Percentiles rank a stretch among this genome's conserved stretches.
phyloP scores from a whole-genome alignment of 1,140 invertebrate genomes.

The Cyrtorhinus lividipennis region DNA sequence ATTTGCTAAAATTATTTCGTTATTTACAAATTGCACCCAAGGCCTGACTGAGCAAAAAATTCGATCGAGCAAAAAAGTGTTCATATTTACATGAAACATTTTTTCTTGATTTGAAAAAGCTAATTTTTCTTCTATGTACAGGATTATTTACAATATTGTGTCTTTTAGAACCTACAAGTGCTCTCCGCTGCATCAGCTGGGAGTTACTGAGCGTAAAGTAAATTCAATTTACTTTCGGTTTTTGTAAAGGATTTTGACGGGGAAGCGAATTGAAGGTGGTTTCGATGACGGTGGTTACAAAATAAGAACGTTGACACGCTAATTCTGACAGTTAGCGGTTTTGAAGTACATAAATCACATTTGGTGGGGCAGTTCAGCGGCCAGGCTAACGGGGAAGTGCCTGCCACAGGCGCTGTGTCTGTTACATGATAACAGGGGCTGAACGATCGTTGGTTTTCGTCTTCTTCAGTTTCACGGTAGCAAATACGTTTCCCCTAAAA shows the following conservation, averaged over 20 bases:
- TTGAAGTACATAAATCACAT: no score
- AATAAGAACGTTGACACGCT: no score
- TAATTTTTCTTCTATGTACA: neutral
- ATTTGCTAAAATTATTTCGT: no score
- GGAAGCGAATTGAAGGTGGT: neutral
- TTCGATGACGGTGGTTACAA: no score
- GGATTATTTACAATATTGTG: neutral
- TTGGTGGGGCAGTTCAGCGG: neutral
- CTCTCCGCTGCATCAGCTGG: no score
- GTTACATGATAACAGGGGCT: constrained; percentile 45
- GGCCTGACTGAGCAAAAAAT: neutral
- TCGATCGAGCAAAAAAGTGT: neutral
- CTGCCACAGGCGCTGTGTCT: neutral
- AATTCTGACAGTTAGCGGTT: no score
- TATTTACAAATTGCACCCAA: neutral
- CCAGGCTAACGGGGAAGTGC: neutral
- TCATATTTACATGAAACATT: neutral
- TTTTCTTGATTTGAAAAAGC: neutral
- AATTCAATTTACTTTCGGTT: no score
- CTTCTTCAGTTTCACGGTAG: constrained; percentile 71
- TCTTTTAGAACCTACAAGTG: neutral
- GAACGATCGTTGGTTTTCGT: constrained; percentile 72
- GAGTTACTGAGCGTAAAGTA: no score
- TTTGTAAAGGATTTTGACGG: neutral
- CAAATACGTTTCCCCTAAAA: constrained; percentile 65